Percentiles rank a stretch among this genome's conserved stretches.
These are phyloP conservation scores for Chaetoderma sp. DNA, from an alignment of 2,888 invertebrate genomes.

Conservation along the genomic window DNA sequence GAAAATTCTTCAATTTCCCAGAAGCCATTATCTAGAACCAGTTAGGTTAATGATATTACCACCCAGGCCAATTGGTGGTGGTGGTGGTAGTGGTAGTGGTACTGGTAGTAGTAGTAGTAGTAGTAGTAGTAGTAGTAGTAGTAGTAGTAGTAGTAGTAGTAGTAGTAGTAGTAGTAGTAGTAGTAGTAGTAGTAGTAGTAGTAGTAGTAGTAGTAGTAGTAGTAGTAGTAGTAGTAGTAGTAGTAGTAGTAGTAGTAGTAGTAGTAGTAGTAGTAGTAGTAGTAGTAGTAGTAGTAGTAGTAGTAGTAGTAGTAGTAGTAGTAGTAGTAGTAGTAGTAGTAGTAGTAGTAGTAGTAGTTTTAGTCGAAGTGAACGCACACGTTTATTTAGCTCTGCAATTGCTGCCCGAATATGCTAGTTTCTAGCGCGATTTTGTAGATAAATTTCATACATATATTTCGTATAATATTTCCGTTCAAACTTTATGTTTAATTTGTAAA, in stretches of 20 bases:
- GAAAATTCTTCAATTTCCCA: too few species aligned
- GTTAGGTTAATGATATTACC: too few species aligned
- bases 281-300: conserved; percentile 32
- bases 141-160: conserved; percentile 20
- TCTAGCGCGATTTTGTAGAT: too few species aligned
- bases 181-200: conserved; percentile 24
- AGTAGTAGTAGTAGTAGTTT: conserved; percentile 20
- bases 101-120: conserved; percentile 20
- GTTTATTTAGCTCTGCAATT: too few species aligned
- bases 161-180: conserved; percentile 16
- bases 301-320: conserved; percentile 34
- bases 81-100: conserved; percentile 13
- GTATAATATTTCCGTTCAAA: too few species aligned
- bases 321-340: conserved; percentile 33
- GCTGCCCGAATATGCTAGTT: too few species aligned
- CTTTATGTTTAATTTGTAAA: too few species aligned
- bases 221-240: conserved; percentile 26
- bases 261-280: conserved; percentile 33
- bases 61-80: conserved; percentile 1
- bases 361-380: too few species aligned
- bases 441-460: too few species aligned
- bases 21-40: too few species aligned
- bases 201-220: conserved; percentile 28
- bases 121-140: conserved; percentile 20
- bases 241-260: conserved; percentile 28